Evolutionary conservation across 2,113 vertebrate species (phyloP).

Genomic region (Parotia lawesii): DNA sequence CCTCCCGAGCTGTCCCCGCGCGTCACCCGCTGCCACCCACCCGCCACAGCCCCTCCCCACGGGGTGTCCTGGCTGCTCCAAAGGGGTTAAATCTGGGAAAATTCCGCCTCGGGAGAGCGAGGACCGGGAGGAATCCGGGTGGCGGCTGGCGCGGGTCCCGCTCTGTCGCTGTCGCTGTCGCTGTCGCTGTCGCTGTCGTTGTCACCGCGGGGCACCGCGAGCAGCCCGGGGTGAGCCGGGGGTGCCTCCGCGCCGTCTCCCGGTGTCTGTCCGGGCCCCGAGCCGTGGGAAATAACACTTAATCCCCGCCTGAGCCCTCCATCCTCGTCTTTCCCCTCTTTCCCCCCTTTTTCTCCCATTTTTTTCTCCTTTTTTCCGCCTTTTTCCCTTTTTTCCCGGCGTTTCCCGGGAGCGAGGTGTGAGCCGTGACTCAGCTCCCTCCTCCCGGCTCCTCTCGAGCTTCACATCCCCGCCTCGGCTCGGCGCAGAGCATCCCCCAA

Average conservation of each 20-base stretch:
- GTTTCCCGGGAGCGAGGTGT: not conserved
- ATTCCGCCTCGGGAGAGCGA: not conserved
- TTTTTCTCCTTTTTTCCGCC: too few relatives aligned
- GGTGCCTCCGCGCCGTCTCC: not conserved
- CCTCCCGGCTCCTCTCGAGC: not conserved
- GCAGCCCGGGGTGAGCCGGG: too few relatives aligned
- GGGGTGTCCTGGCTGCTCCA: too few relatives aligned
- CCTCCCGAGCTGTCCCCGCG: too few relatives aligned
- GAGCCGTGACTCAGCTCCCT: constrained; percentile 8
- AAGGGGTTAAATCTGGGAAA: too few relatives aligned
- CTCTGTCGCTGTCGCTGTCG: too few relatives aligned
- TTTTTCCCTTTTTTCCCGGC: not conserved
- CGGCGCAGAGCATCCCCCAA: not conserved
- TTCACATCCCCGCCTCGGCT: not conserved
- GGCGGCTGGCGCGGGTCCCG: too few relatives aligned
- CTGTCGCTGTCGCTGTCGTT: too few relatives aligned
- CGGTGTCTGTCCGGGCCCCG: not conserved
- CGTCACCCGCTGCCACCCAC: too few relatives aligned
- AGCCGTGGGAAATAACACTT: not conserved
- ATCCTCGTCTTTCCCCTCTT: not conserved
- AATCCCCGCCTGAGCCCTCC: not conserved
- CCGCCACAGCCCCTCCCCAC: too few relatives aligned
- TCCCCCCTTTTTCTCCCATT: too few relatives aligned
- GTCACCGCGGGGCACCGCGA: too few relatives aligned
- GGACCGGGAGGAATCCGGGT: not conserved